phyloP scores from a whole-genome alignment of 2,113 vertebrate genomes.

The Albula glossodonta region DNA sequence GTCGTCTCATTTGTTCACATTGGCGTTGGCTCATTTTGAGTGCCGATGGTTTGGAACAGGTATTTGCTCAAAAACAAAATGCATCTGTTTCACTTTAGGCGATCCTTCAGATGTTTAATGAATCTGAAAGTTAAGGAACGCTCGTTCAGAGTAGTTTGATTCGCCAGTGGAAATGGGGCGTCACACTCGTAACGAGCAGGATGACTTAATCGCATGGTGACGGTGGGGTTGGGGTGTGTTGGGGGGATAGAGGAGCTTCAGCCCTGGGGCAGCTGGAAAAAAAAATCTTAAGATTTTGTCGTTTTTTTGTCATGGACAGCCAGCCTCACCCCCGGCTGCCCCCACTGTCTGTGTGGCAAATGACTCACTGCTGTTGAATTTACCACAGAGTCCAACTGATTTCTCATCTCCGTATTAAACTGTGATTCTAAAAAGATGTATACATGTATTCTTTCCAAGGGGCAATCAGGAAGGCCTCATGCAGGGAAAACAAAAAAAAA shows the following conservation, averaged over 20 bases:
- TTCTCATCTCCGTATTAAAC: slow-evolving; percentile 35
- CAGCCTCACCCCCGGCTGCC: no score
- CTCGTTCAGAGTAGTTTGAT: slow-evolving; percentile 51
- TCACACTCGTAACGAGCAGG: slow-evolving; percentile 47
- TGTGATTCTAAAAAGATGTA: slow-evolving; percentile 25
- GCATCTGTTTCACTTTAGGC: slow-evolving; percentile 55
- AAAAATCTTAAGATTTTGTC: neutral
- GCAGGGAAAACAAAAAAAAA: slow-evolving; percentile 24
- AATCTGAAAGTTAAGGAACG: slow-evolving; percentile 50
- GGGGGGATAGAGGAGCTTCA: no score
- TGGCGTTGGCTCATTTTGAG: slow-evolving; percentile 20
- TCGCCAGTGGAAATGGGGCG: slow-evolving; percentile 57
- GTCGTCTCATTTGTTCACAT: slow-evolving; percentile 9
- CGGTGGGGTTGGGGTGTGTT: neutral
- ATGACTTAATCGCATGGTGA: slow-evolving; percentile 45
- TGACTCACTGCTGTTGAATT: slow-evolving; percentile 42
- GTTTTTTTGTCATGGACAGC: slow-evolving; percentile 2
- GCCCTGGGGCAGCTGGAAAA: slow-evolving; percentile 15
- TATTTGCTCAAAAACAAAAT: slow-evolving; percentile 48
- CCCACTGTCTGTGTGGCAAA: slow-evolving; percentile 28
- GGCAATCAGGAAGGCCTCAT: slow-evolving; percentile 35
- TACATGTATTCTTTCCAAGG: slow-evolving; percentile 19
- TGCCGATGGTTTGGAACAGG: slow-evolving; percentile 53
- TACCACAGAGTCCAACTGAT: slow-evolving; percentile 28
- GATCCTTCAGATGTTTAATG: slow-evolving; percentile 56